Conservation (phyloP, 2,113 vertebrate species). For the Cyprinus carpio region DNA sequence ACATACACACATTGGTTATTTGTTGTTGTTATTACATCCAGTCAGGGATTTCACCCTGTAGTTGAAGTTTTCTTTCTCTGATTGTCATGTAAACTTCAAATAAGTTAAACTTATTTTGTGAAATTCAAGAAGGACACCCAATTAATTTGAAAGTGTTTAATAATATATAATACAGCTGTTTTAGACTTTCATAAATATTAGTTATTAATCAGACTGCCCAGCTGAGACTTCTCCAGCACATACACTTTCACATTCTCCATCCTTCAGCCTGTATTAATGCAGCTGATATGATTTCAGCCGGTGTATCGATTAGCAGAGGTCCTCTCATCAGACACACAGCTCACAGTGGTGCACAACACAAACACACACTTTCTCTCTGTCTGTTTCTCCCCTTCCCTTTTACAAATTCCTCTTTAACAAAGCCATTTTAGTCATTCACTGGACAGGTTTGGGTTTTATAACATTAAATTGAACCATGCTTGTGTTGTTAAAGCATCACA, state of each 20-base stretch:
- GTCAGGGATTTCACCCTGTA: not conserved
- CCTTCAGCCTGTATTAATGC: not conserved
- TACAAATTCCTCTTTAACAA: not conserved
- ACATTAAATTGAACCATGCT: not conserved
- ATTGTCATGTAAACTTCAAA: not conserved
- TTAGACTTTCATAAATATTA: too few species aligned
- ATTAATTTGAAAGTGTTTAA: not conserved
- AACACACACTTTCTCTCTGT: not conserved
- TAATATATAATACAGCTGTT: not conserved
- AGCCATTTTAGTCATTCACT: not conserved
- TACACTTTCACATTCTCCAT: slow-evolving; percentile 23
- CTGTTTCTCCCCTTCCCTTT: not conserved
- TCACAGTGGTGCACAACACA: not conserved
- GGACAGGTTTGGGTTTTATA: not conserved
- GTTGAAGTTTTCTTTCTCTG: not conserved
- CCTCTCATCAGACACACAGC: not conserved
- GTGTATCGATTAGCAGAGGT: not conserved
- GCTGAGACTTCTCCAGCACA: not conserved
- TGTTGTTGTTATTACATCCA: not conserved
- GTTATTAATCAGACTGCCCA: too few species aligned
- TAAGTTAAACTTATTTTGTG: not conserved
- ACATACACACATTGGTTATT: not conserved
- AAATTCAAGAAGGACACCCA: not conserved
- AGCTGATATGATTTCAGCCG: slow-evolving; percentile 19
- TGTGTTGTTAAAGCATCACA: not conserved